Base-by-base conservation (phyloP, 2,888 invertebrate genomes). In the Ophonus ardosiacus region DNA sequence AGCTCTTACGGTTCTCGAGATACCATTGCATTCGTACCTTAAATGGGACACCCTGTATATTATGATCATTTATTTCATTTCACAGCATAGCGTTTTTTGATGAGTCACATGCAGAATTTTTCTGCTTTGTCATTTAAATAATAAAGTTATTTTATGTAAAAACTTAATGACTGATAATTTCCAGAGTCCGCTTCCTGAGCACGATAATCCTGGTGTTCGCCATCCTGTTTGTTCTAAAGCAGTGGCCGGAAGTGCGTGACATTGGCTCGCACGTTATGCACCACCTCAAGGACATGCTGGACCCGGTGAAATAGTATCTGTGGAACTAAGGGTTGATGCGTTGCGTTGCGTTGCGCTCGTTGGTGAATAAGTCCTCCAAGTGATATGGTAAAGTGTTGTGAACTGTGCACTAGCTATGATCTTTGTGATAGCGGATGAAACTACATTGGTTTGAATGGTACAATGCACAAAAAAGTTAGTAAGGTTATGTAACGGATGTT, bases 231-330 rank as follows among this genome's bases (percentile, higher is more conserved):
- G 95, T 97, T 88, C 93, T 97, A 90, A 95, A 96, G 90, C 97
- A 97, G 90, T 97, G 97, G 97, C 97, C 97, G 82, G 97, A 97
- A 91, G 95, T 97, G 88, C 94, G 95, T 90, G 96, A 96, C 89
- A 94, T 97, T 87, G 96, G 96, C 18, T 95, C 95, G 87, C 96
- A 96, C 88, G 93, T 96, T 87, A 94, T 96, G 92, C 94, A 95
- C 88, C 94, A 96, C 88, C 93, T 96, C 89, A 96, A 96, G 91
- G 95, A 96, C 92, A 96, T 95, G 89, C 92, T 96, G 87, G 94
- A 96, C 88, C 91, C 91, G 81, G 91, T 90, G 86, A 91, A 91
- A 91, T 91, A 91, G 91, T 90, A 89, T 89, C 88, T 90, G 87
- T 84, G 84, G 84, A 84, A 84, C 78, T 84, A 51, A 84, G 84